Evolutionary conservation across 1,140 invertebrate species (phyloP).

Genomic region (Chironomus striatipennis): DNA sequence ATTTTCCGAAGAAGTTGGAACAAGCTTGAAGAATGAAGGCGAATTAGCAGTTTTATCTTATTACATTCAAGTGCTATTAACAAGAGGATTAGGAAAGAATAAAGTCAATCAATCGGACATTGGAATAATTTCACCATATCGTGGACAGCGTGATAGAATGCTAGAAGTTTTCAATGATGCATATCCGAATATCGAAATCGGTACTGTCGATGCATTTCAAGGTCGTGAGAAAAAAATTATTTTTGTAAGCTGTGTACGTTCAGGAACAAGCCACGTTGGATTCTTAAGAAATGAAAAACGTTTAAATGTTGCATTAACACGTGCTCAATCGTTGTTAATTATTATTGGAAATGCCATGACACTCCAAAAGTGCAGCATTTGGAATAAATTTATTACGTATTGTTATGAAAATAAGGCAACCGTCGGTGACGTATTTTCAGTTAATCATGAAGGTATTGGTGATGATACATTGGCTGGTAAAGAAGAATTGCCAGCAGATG

Average conservation of each 20-base stretch:
- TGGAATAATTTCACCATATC: conserved; percentile 78
- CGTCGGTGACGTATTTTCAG: not conserved
- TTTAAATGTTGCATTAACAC: conserved; percentile 76
- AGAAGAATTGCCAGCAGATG: too few species aligned
- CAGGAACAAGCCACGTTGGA: conserved; percentile 49
- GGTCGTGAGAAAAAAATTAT: conserved; percentile 74
- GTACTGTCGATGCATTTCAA: conserved; percentile 83
- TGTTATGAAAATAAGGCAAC: conserved; percentile 26
- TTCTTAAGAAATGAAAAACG: conserved; percentile 63
- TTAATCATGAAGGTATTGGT: too few species aligned
- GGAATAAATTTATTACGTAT: conserved; percentile 33
- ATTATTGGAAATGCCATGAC: conserved; percentile 66
- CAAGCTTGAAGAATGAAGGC: conserved; percentile 46
- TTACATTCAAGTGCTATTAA: conserved; percentile 44
- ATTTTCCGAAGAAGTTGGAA: not conserved
- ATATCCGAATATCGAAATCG: conserved; percentile 47
- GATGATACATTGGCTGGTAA: too few species aligned
- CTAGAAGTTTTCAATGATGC: conserved; percentile 36
- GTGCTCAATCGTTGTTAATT: conserved; percentile 68
- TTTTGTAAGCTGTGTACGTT: conserved; percentile 70
- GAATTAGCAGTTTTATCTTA: conserved; percentile 53
- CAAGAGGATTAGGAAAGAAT: conserved; percentile 39
- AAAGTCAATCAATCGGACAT: conserved; percentile 54
- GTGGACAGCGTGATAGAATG: conserved; percentile 52
- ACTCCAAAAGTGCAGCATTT: conserved; percentile 32